Base-by-base conservation (phyloP, 2,797 vertebrate genomes). In the Acanthornis magna region DNA sequence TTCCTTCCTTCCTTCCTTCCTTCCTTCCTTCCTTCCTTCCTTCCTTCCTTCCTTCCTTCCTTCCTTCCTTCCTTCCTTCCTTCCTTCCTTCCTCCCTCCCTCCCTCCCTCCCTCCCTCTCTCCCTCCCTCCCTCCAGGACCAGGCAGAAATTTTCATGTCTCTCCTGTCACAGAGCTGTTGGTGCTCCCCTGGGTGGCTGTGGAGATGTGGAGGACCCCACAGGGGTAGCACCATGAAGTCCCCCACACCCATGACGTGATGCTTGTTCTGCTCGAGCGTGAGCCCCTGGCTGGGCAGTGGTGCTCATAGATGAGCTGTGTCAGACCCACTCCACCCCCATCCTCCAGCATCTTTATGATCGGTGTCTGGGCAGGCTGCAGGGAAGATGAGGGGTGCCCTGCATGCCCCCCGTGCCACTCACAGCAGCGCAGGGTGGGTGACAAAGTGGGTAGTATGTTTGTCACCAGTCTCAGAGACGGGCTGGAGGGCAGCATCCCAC, bases 151-250 rank as follows among this genome's bases (percentile, higher is more conserved):
- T 51, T 40, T 71, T 70, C 13, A 6, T 61, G 38, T 81, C 84
- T 12, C 13, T 85, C 38, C 38, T 65, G 20, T 40, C 3, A 0
- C 2, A 63, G 66, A 71, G 25, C 29, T 71, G 26, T 25, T 51
- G 22, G 3, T 83, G 34, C 22, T 51, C 8, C 63, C 14, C 34
- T 51, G 36, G 7, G 21, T 77, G 21, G 6, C 84, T 70, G 36
- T 18, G 34, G 34, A 83, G 12, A 21, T 0, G 1, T 58, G 47
- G 26, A 83, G 32, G 14, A 47, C 11, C 8, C 34, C 30, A 36
- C 1, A 0, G 0, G 0, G 19, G 11, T 16, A 60, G 13, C 13
- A 3, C 48, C 57, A 7, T 43, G 42, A 71, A 77, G 15, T 27
- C 63, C 9, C 6, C 6, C 27, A 16, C 6, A 53, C 12, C 7